phyloP scores from a whole-genome alignment of 2,797 vertebrate genomes.

The Eulemur mongoz region DNA sequence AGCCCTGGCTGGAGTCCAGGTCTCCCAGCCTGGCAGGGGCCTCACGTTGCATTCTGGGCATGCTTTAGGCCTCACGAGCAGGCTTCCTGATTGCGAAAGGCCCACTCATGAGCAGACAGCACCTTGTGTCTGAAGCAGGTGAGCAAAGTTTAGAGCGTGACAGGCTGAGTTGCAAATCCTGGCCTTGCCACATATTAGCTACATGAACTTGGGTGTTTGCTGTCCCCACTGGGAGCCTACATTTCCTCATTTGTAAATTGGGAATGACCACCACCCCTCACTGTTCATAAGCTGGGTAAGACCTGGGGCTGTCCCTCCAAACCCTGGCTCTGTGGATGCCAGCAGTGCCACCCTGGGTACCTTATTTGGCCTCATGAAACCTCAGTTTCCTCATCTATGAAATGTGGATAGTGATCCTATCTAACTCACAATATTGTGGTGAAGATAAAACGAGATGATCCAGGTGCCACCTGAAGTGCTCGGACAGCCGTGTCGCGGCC shows the following conservation, averaged over 20 bases:
- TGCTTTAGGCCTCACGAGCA: not conserved
- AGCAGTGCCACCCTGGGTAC: not conserved
- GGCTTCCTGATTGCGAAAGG: not conserved
- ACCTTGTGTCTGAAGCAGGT: not conserved
- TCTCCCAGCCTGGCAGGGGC: not conserved
- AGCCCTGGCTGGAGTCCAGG: too few species aligned
- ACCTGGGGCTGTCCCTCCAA: not conserved
- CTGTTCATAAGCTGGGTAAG: not conserved
- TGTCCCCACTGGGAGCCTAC: not conserved
- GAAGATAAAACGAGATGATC: not conserved
- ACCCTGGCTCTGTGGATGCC: not conserved
- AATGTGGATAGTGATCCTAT: not conserved
- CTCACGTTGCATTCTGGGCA: rapidly evolving
- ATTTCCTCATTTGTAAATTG: not conserved
- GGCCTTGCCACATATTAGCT: not conserved
- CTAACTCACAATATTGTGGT: too few species aligned
- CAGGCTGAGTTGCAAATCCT: not conserved
- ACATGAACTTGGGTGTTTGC: not conserved
- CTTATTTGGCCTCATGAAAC: not conserved
- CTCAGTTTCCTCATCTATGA: not conserved
- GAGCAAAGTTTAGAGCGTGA: not conserved
- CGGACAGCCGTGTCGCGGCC: not conserved
- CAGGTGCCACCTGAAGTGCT: not conserved
- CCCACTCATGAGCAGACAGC: rapidly evolving
- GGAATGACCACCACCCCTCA: not conserved